Conservation (phyloP, 2,797 vertebrate genomes). For the Pygocentrus nattereri region DNA sequence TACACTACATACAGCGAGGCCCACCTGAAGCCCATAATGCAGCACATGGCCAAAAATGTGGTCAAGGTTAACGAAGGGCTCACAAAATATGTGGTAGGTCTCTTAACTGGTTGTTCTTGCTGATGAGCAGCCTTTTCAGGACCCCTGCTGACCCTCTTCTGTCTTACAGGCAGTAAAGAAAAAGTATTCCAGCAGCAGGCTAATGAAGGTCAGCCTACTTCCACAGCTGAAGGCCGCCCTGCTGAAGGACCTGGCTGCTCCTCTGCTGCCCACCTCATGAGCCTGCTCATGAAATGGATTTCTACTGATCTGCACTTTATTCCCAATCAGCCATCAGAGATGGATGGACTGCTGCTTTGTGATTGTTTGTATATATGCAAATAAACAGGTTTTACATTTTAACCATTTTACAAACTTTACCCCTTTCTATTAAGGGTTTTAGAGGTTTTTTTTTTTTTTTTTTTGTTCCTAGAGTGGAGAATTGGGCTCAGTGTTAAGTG, state of each 20-base stretch:
- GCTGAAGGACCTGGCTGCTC: slow-evolving; percentile 79
- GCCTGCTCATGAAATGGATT: too few species aligned
- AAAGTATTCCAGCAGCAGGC: slow-evolving; percentile 89
- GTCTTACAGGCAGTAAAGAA: slow-evolving; percentile 86
- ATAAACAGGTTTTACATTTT: slow-evolving; percentile 32
- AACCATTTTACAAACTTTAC: not conserved
- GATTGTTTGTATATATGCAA: slow-evolving; percentile 40
- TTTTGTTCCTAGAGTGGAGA: not conserved
- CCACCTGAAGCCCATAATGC: slow-evolving; percentile 76
- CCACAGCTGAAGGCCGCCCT: slow-evolving; percentile 80
- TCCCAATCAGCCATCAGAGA: slow-evolving; percentile 40
- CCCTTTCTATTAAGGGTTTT: not conserved
- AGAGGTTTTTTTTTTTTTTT: too few species aligned
- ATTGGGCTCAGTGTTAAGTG: not conserved
- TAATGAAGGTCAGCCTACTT: slow-evolving; percentile 87
- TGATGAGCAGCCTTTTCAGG: accelerated
- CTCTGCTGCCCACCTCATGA: slow-evolving; percentile 65
- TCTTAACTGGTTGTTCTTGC: not conserved
- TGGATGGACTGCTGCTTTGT: slow-evolving; percentile 57
- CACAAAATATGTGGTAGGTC: slow-evolving; percentile 74
- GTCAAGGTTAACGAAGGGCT: slow-evolving; percentile 73
- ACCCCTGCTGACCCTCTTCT: not conserved
- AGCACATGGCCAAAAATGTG: slow-evolving; percentile 80
- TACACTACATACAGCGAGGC: slow-evolving; percentile 75
- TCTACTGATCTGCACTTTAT: slow-evolving; percentile 70